These are phyloP conservation scores for Catagonus wagneri DNA, from an alignment of 2,113 vertebrate species.

Conservation along the genomic window DNA sequence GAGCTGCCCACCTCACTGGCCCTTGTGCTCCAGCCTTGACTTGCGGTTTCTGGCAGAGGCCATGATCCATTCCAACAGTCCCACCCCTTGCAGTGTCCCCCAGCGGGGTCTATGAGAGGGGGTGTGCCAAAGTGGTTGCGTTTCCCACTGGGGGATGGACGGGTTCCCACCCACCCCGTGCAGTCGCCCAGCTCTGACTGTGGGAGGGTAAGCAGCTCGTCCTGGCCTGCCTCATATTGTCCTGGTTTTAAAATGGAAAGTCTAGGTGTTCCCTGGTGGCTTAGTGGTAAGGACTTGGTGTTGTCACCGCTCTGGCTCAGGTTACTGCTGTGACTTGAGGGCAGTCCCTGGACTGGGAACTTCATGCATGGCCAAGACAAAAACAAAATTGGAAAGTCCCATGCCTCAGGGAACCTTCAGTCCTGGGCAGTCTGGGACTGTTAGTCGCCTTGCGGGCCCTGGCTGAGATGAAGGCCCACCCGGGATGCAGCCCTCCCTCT, in stretches of 20 bases:
- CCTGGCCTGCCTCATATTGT: background rate
- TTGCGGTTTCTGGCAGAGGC: background rate
- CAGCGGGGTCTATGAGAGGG: background rate
- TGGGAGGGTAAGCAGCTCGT: background rate
- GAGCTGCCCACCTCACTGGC: background rate
- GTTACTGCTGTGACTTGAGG: no score
- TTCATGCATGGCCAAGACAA: no score
- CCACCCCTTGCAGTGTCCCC: fast-evolving
- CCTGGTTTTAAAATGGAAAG: background rate
- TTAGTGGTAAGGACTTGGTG: no score
- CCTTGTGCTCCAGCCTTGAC: background rate
- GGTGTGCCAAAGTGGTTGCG: background rate
- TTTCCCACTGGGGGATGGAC: background rate
- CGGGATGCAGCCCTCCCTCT: fast-evolving
- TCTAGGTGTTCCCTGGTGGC: no score
- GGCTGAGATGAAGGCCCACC: background rate
- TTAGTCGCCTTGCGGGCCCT: no score
- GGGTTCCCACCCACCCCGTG: background rate
- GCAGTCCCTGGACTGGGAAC: no score
- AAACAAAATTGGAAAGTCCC: background rate
- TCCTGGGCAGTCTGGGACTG: background rate
- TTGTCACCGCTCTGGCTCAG: no score
- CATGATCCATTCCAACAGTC: background rate
- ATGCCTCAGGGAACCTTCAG: background rate
- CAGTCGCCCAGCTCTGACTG: background rate